These are phyloP conservation scores for Mythimna albipuncta DNA, from an alignment of 2,888 invertebrate species.

Conservation along the genomic window DNA sequence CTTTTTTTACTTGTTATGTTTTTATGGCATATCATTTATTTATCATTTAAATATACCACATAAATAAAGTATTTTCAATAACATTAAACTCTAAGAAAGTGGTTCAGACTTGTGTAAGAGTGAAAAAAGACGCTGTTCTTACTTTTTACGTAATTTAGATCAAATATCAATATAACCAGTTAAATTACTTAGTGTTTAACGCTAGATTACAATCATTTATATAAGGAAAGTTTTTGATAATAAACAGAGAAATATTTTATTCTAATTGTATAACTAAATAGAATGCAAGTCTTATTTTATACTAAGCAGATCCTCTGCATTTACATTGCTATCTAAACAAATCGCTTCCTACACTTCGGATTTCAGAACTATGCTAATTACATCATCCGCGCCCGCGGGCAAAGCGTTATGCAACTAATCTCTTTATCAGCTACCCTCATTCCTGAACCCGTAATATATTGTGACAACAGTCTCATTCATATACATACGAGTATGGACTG, in stretches of 20 bases:
- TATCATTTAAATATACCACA: too few relatives aligned
- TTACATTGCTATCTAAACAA: slow-evolving; percentile 24
- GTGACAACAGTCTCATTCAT: slow-evolving; percentile 5
- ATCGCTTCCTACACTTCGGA: slow-evolving; percentile 6
- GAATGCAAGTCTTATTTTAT: not conserved
- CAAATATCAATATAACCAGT: too few relatives aligned
- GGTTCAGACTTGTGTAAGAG: too few relatives aligned
- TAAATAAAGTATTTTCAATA: too few relatives aligned
- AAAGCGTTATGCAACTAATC: slow-evolving; percentile 62
- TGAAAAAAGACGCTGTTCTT: too few relatives aligned
- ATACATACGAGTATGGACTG: not conserved
- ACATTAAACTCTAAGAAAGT: too few relatives aligned
- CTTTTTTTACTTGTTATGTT: too few relatives aligned
- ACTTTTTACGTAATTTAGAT: too few relatives aligned
- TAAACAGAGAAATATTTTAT: not conserved
- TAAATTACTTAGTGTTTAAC: too few relatives aligned
- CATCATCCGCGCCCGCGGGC: slow-evolving; percentile 30
- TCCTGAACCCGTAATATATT: slow-evolving; percentile 41
- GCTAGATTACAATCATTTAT: too few relatives aligned
- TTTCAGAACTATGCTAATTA: slow-evolving; percentile 57
- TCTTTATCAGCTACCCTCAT: slow-evolving; percentile 61
- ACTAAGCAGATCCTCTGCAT: slow-evolving; percentile 1
- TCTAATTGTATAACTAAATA: not conserved
- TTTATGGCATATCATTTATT: too few relatives aligned
- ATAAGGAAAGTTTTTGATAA: too few relatives aligned